Base-by-base conservation (phyloP, 1,140 invertebrate genomes). In the Calliopsis andreniformis region DNA sequence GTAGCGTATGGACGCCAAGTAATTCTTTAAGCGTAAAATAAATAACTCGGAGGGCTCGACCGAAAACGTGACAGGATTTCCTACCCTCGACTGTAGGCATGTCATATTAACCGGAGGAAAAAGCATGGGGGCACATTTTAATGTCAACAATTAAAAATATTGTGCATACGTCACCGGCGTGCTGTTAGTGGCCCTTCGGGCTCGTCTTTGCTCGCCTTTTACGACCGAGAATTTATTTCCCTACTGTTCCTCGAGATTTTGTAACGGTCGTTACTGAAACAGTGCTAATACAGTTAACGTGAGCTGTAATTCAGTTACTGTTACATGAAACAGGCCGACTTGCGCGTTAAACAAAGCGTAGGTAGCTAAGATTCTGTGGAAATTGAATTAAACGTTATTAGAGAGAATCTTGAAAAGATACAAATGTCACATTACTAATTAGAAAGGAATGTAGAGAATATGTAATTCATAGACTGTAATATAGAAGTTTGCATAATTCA, bases 91-190 rank as follows among this genome's bases (percentile, higher is more conserved):
- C 25, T 58, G 58, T 76, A 58, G 72, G 35, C 32, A 78, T 59
- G 82, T 84, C 61, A 80, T 76, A 78, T 80, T 86, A 86, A 83
- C 84, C 35, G 10, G 78, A 84, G 85, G 75, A 78, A 86, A 76
- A 86, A 73, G 43, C 76, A 67, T 55, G 61, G 53, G 78, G 61
- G 58, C 84, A 86, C 85, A 82, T 86, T 86, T 86, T 86, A 86
- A 86, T 67, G 85, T 86, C 85, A 86, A 86, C 85, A 86, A 86
- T 86, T 86, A 86, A 81, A 86, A 86, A 86, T 86, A 86, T 83
- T 84, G 70, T 79, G 78, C 85, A 84, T 86, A 86, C 67, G 78
- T 86, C 86, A 86, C 71, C 47, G 58, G 39, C 10, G 35, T 10
- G 35, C 10, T 39, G 28, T 51, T 56, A 68, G 58, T 49, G 70